Base-by-base conservation (phyloP, 1,140 invertebrate genomes). In the Euwallacea fornicatus region DNA sequence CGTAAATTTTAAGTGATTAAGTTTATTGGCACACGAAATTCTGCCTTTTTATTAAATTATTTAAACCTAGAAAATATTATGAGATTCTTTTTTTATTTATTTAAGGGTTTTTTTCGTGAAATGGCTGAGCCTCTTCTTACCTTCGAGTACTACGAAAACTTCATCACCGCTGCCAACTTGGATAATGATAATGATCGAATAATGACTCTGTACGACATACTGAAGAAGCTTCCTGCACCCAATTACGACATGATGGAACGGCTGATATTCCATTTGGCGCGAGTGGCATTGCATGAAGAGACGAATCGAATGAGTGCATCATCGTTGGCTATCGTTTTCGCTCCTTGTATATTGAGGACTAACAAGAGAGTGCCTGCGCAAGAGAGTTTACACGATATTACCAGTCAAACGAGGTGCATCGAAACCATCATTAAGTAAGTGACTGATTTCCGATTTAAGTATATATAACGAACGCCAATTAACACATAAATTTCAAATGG, bases 111-210 rank as follows among this genome's bases (percentile, higher is more conserved):
- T 83, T 91, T 98, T 78, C 86, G 95, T 33, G 95, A 97, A 78
- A 90, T 98, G 86, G 92, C 94, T 3, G 96, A 98, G 82, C 96
- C 96, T 11, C 82, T 98, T 63, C 84, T 98, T 71, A 97, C 94
- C 16, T 97, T 91, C 83, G 95, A 98, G 75, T 89, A 93, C 54
- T 98, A 98, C 81, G 95, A 97, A 80, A 94, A 98, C 80, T 96
- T 98, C 79, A 86, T 98, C 55, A 87, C 94, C 75, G 93, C 93
- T 50, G 90, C 92, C 42, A 92, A 93, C 80, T 86, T 97, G 13
- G 88, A 89, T 13, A 91, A 96, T 80, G 86, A 87, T 3, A 88
- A 90, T 79, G 95, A 97, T 81, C 84, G 93, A 71, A 88, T 96
- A 6, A 87, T 90, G 10, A 95, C 93, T 7, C 84, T 97, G 55